Evolutionary conservation across 2,888 invertebrate species (phyloP), one percentile per base, ranked within the genome.

Genomic region (Idaea straminata): DNA sequence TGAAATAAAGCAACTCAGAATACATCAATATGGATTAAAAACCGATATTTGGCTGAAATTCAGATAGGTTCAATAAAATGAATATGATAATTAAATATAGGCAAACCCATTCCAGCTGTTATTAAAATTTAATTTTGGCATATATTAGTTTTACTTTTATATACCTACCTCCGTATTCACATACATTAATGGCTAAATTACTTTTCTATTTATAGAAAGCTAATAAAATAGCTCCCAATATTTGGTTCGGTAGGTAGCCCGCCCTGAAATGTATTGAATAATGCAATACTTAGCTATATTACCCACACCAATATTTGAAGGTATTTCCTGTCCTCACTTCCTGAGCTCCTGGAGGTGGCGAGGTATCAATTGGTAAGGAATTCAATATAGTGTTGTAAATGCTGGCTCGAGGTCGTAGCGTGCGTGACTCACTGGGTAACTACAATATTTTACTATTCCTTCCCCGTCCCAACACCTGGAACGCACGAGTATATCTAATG

Each of bases 281-380:
- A 77, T 74, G 72, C 65, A 77, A 70, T 70, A 70, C 67, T 67
- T 74, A 68, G 74, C 72, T 73, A 67, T 47, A 47, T 7, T 10
- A 13, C 47, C 47, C 47, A 13, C 47, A 47, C 72, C 77, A 77
- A 79, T 80, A 79, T 83, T 77, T 78, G 73, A 69, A 74, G 76
- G 77, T 78, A 83, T 80, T 83, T 87, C 84, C 86, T 82, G 84
- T 77, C 75, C 69, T 73, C 76, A 75, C 82, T 85, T 89, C 89
- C 89, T 86, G 85, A 76, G 78, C 79, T 83, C 78, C 77, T 80
- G 75, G 79, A 84, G 83, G 84, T 85, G 85, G 81, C 83, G 82
- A 84, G 80, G 82, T 88, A 84, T 83, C 88, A 89, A 88, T 89
- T 87, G 87, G 78, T 82, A 73, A 80, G 82, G 86, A 88, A 89